These are phyloP conservation scores for Dicentrarchus labrax DNA, from an alignment of 2,113 vertebrate genomes.

Conservation along the genomic window DNA sequence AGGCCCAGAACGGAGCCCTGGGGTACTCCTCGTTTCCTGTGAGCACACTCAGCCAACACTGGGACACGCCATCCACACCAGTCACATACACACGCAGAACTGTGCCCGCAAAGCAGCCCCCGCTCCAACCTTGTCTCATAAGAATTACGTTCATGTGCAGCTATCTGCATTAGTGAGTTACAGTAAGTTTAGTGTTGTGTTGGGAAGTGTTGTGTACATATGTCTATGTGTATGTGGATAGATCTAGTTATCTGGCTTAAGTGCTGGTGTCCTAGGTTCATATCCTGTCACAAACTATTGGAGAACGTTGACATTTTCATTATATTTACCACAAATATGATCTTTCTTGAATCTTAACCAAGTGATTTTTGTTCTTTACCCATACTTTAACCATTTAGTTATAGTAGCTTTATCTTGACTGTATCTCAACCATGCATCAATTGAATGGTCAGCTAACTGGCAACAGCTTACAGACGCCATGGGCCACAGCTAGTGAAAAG, in stretches of 20 bases:
- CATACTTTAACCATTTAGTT: background rate
- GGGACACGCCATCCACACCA: constrained; percentile 25
- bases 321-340: background rate
- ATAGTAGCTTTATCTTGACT: background rate
- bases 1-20: constrained; percentile 56
- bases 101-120: background rate
- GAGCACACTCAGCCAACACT: constrained; percentile 39
- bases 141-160: constrained; percentile 29
- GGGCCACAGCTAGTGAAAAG: background rate
- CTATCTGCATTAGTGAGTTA: constrained; percentile 21
- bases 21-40: constrained; percentile 68
- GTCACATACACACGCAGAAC: constrained; percentile 15
- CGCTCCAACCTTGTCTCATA: constrained; percentile 4
- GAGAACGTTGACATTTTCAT: constrained; percentile 5
- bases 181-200: constrained; percentile 2
- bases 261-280: background rate
- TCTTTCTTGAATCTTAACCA: background rate
- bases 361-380: background rate
- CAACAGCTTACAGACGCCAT: background rate
- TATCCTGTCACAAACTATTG: background rate
- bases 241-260: background rate
- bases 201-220: background rate
- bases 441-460: background rate
- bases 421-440: background rate
- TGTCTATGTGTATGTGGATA: background rate